These are phyloP conservation scores for Trachymyrmex cornetzi DNA, from an alignment of 1,140 invertebrate species.

Conservation along the genomic window DNA sequence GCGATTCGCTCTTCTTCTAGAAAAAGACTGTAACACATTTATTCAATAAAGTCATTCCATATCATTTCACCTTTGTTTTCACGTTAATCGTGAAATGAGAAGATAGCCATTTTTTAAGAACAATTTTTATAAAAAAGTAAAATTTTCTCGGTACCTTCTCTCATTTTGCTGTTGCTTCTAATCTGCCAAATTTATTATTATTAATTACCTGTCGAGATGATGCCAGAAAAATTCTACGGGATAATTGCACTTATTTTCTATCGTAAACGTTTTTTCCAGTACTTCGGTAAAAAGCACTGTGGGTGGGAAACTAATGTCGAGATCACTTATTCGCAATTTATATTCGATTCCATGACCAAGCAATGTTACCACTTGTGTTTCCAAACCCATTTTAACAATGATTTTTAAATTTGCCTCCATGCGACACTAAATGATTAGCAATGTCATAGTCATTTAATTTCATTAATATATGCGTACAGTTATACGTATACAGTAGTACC, in stretches of 20 bases:
- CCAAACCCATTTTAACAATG: slow-evolving; percentile 75
- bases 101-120: neutral
- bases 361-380: slow-evolving; percentile 74
- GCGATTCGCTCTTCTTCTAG: slow-evolving; percentile 73
- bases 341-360: slow-evolving; percentile 81
- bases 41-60: slow-evolving; percentile 32
- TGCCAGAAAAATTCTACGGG: slow-evolving; percentile 85
- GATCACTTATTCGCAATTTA: slow-evolving; percentile 79
- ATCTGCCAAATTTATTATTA: slow-evolving; percentile 12
- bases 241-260: slow-evolving; percentile 82
- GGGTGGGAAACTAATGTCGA: slow-evolving; percentile 79
- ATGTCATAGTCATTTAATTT: slow-evolving; percentile 10
- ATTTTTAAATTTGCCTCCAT: slow-evolving; percentile 78
- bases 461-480: neutral
- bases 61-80: neutral
- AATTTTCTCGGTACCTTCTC: neutral
- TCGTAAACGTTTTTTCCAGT: slow-evolving; percentile 76
- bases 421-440: slow-evolving; percentile 69
- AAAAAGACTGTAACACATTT: slow-evolving; percentile 69
- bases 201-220: slow-evolving; percentile 84
- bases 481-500: slow-evolving; percentile 51
- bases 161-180: neutral
- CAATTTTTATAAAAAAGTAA: neutral
- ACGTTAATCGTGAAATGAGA: neutral
- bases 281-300: slow-evolving; percentile 79